A percentile compares a stretch with the other conserved stretches of the same genome.
Evolutionary conservation across 1,140 invertebrate species (phyloP).

Genomic region (Ganaspis sp.): DNA sequence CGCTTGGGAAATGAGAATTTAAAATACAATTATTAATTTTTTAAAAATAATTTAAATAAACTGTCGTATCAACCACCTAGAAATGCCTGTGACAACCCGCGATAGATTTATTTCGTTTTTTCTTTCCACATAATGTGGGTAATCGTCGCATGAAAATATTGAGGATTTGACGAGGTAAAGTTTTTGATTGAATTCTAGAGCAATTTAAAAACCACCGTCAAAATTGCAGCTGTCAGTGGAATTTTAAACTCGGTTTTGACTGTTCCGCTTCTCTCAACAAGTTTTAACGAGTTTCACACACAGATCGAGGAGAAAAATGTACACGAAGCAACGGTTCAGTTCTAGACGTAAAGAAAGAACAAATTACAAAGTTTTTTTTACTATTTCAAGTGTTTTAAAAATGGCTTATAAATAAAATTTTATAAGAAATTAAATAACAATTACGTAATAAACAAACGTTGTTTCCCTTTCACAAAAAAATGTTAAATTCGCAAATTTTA

Average conservation of each 20-base stretch:
- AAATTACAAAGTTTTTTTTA: neutral
- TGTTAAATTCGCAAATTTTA: too few relatives aligned
- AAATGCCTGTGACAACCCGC: too few relatives aligned
- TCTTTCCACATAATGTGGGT: neutral
- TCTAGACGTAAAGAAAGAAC: neutral
- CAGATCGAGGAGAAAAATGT: neutral
- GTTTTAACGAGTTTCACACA: conserved; percentile 16
- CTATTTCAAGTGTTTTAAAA: neutral
- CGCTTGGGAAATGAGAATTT: too few relatives aligned
- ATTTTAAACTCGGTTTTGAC: conserved; percentile 7
- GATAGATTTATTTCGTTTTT: too few relatives aligned
- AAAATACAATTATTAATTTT: too few relatives aligned
- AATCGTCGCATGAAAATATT: neutral
- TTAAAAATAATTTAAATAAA: too few relatives aligned
- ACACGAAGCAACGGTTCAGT: neutral
- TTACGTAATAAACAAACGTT: too few relatives aligned
- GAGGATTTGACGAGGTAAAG: neutral
- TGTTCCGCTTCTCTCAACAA: conserved; percentile 7
- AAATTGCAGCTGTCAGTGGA: conserved; percentile 10
- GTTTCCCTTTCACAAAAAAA: too few relatives aligned
- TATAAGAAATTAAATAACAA: neutral
- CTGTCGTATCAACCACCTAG: too few relatives aligned
- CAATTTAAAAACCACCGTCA: neutral
- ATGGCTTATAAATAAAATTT: neutral
- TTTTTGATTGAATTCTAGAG: neutral